Evolutionary conservation across 2,888 invertebrate genomes (phyloP).

Genomic region (Erebia ligea): DNA sequence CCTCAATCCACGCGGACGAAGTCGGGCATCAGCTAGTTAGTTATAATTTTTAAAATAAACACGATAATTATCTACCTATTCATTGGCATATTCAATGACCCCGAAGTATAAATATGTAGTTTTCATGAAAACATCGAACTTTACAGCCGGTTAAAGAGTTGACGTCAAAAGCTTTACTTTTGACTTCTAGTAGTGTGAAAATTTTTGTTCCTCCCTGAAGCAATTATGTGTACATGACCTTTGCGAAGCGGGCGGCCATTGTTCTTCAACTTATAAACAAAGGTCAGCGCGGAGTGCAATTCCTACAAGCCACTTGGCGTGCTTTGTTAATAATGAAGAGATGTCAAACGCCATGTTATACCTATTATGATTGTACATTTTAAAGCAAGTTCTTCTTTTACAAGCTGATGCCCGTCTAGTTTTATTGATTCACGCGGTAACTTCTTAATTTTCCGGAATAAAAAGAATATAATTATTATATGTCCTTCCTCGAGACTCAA

Average conservation of each 20-base stretch:
- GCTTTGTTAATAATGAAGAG: constrained; percentile 25
- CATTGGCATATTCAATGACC: too few species aligned
- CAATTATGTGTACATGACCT: constrained; percentile 24
- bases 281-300: constrained; percentile 24
- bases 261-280: constrained; percentile 20
- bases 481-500: too few species aligned
- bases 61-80: too few species aligned
- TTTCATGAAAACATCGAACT: background rate
- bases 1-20: too few species aligned
- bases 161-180: background rate
- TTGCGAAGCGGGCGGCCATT: constrained; percentile 20
- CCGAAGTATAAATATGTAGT: too few species aligned
- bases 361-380: constrained; percentile 12
- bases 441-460: too few species aligned
- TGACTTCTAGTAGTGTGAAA: background rate
- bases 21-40: too few species aligned
- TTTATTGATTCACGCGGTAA: too few species aligned
- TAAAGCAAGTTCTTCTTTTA: background rate
- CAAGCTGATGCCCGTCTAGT: background rate
- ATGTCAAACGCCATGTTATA: constrained; percentile 9
- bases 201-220: constrained; percentile 18
- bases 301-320: constrained; percentile 18
- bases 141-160: background rate
- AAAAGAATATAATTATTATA: too few species aligned
- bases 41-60: too few species aligned